These are phyloP conservation scores for Oxystoma pomonae DNA, from an alignment of 2,888 invertebrate species.

Conservation along the genomic window DNA sequence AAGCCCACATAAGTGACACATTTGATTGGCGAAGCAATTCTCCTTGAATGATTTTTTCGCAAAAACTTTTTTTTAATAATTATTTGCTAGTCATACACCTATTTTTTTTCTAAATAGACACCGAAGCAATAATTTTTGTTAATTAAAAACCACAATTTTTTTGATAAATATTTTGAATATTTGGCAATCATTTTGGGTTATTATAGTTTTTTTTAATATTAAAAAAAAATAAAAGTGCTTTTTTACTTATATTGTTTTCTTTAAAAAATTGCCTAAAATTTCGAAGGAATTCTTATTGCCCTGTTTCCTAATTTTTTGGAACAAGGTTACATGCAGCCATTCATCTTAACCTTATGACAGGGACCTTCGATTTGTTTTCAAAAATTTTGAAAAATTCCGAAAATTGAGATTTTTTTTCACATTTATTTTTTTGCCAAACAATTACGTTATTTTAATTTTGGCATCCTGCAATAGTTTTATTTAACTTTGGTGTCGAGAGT, in stretches of 20 bases:
- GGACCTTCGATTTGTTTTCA: conserved; percentile 36
- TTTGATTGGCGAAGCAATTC: conserved; percentile 55
- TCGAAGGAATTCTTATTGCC: conserved; percentile 46
- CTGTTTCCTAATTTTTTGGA: conserved; percentile 39
- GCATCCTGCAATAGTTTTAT: no score
- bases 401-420: background rate
- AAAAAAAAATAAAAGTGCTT: conserved; percentile 36
- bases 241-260: conserved; percentile 15
- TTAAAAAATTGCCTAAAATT: conserved; percentile 25
- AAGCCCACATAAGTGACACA: background rate
- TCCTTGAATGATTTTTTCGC: conserved; percentile 36
- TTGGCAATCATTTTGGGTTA: conserved; percentile 44
- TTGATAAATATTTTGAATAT: conserved; percentile 20
- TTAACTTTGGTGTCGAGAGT: no score
- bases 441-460: no score
- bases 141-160: conserved; percentile 15
- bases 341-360: conserved; percentile 54
- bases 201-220: background rate
- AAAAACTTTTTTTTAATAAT: conserved; percentile 24
- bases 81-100: conserved; percentile 30
- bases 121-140: conserved; percentile 22
- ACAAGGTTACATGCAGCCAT: conserved; percentile 61
- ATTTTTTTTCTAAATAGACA: conserved; percentile 29
- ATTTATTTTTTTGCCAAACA: no score
- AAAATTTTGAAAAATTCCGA: conserved; percentile 25